These are phyloP conservation scores for Enchytraeus crypticus DNA, from an alignment of 2,888 invertebrate species.

Conservation along the genomic window DNA sequence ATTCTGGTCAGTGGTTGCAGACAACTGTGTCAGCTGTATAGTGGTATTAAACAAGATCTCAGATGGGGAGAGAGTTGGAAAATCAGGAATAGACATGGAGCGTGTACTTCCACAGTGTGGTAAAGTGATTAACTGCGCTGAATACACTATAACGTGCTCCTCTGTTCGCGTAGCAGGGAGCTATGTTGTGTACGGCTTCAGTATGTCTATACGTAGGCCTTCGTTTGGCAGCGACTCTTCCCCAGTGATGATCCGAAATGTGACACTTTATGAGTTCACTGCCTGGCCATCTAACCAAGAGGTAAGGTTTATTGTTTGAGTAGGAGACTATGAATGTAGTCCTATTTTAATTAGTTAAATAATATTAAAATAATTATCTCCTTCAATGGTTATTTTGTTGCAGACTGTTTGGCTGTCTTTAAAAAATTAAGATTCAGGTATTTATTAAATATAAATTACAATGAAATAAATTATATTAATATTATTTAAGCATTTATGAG, in stretches of 20 bases:
- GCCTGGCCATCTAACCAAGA: neutral
- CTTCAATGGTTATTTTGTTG: too few relatives aligned
- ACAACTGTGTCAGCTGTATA: neutral
- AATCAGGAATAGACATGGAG: too few relatives aligned
- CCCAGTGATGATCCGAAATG: neutral
- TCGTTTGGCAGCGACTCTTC: neutral
- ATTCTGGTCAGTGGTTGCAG: conserved; percentile 5
- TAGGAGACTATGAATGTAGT: too few relatives aligned
- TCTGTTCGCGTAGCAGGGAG: neutral
- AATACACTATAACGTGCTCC: neutral
- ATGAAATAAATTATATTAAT: too few relatives aligned
- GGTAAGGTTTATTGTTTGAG: neutral
- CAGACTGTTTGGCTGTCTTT: too few relatives aligned
- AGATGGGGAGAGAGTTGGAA: neutral
- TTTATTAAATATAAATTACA: too few relatives aligned
- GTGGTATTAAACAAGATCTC: conserved; percentile 5
- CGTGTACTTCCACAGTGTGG: conserved; percentile 1
- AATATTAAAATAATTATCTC: too few relatives aligned
- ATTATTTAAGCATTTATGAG: too few relatives aligned
- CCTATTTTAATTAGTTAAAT: too few relatives aligned
- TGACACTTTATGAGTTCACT: conserved; percentile 4
- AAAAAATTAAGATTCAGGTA: too few relatives aligned
- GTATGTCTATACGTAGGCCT: neutral
- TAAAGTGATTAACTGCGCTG: neutral
- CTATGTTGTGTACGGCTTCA: neutral